Conservation (phyloP, 2,888 invertebrate genomes). For the Hemistola chrysoprasaria region DNA sequence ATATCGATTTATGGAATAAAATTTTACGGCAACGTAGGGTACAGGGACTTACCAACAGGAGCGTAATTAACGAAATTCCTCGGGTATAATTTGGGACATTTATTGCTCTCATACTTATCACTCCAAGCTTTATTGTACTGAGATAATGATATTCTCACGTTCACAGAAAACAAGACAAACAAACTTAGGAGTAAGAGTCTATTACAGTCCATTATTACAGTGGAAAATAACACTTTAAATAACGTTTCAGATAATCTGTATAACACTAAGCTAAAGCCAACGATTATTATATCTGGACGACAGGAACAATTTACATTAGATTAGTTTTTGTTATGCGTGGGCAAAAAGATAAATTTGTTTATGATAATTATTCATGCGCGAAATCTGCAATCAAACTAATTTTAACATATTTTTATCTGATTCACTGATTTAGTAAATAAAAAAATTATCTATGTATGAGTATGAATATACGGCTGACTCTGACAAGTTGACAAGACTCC, state of each 20-base stretch:
- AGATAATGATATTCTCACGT: constrained; percentile 50
- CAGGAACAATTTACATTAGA: constrained; percentile 19
- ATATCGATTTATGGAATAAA: too few relatives aligned
- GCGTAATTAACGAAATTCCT: constrained; percentile 80
- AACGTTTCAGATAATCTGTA: constrained; percentile 4
- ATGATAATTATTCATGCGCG: not conserved
- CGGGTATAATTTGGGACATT: constrained; percentile 80
- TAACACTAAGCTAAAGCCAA: constrained; percentile 11
- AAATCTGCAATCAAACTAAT: too few relatives aligned
- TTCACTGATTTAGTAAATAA: too few relatives aligned
- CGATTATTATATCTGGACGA: too few relatives aligned
- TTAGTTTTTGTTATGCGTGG: constrained; percentile 17
- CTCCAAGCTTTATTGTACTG: constrained; percentile 72
- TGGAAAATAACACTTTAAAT: constrained; percentile 9
- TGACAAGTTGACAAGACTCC: too few relatives aligned
- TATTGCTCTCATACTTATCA: constrained; percentile 73
- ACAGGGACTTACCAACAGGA: constrained; percentile 73
- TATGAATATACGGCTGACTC: too few relatives aligned
- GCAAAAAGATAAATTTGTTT: constrained; percentile 10
- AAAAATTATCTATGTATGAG: too few relatives aligned
- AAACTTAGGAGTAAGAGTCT: constrained; percentile 36
- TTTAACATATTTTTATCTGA: too few relatives aligned
- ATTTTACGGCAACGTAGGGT: too few relatives aligned
- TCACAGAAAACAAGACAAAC: constrained; percentile 47
- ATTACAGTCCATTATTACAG: constrained; percentile 35